phyloP scores from a whole-genome alignment of 37 sponge, comb jelly and placozoan genomes.

The Halisarca cf. caerulea region DNA sequence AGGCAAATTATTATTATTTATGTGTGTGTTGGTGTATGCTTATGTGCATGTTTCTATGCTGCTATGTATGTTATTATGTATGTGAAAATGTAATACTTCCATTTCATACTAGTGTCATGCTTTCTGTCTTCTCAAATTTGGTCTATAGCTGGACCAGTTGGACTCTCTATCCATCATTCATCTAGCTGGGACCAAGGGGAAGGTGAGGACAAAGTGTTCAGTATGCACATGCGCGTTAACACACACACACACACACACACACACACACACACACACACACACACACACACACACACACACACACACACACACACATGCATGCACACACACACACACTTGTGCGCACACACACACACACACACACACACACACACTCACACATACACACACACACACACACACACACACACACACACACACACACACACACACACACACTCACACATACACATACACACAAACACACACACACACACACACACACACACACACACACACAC shows the following conservation, averaged over 20 bases:
- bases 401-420: constrained; percentile 40
- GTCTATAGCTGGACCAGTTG: constrained; percentile 47
- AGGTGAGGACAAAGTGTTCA: constrained; percentile 39
- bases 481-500: constrained; percentile 24
- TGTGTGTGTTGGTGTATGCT: too few relatives aligned
- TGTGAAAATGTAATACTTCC: too few relatives aligned
- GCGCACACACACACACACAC: constrained; percentile 15
- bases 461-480: constrained; percentile 16
- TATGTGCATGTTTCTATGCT: too few relatives aligned
- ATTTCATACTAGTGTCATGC: too few relatives aligned
- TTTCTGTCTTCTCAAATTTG: too few relatives aligned
- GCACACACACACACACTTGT: background rate
- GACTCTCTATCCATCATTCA: constrained; percentile 68
- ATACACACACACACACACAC: constrained; percentile 27
- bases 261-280: too few relatives aligned
- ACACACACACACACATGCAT: background rate
- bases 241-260: too few relatives aligned
- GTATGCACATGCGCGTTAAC: too few relatives aligned
- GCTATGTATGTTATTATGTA: too few relatives aligned
- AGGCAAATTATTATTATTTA: too few relatives aligned
- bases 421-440: constrained; percentile 31
- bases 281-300: too few relatives aligned
- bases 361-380: constrained; percentile 1
- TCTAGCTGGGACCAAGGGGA: constrained; percentile 89
- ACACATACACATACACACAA: background rate